Conservation (phyloP, 2,888 invertebrate species). For the Melanchra persicariae region DNA sequence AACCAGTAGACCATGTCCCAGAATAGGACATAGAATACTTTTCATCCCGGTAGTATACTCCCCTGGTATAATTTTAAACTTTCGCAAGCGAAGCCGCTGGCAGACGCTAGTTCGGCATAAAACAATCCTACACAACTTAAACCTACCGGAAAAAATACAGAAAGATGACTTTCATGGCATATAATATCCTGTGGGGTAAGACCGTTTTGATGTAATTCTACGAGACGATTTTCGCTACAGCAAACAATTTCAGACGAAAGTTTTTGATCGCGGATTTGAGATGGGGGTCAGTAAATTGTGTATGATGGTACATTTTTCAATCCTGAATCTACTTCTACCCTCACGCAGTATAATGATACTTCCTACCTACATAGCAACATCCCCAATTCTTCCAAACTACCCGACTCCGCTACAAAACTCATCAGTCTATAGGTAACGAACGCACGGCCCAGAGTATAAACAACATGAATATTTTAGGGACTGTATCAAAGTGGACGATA, state of each 20-base stretch:
- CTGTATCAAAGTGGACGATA: slow-evolving; percentile 84
- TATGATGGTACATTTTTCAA: slow-evolving; percentile 21
- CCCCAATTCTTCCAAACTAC: slow-evolving; percentile 29
- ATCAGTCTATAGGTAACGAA: slow-evolving; percentile 63
- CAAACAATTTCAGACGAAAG: background rate
- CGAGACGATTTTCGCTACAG: background rate
- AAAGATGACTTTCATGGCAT: too few species aligned
- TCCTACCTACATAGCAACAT: slow-evolving; percentile 7
- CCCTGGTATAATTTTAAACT: too few species aligned
- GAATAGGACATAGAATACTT: too few species aligned
- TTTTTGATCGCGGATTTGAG: background rate
- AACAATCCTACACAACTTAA: too few species aligned
- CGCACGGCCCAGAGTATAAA: slow-evolving; percentile 68
- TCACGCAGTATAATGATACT: slow-evolving; percentile 9
- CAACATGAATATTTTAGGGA: slow-evolving; percentile 78
- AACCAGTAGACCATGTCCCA: too few species aligned
- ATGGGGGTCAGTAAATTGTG: background rate
- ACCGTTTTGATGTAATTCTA: too few species aligned
- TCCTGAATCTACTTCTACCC: background rate
- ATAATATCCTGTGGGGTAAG: too few species aligned
- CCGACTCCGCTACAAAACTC: slow-evolving; percentile 48
- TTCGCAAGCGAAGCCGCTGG: too few species aligned
- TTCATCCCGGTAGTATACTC: too few species aligned
- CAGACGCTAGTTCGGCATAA: too few species aligned
- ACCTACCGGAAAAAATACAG: too few species aligned